Percentiles rank a stretch among this genome's conserved stretches.
Conservation (phyloP, 2,113 vertebrate genomes). For the Hyperopisus bebe region DNA sequence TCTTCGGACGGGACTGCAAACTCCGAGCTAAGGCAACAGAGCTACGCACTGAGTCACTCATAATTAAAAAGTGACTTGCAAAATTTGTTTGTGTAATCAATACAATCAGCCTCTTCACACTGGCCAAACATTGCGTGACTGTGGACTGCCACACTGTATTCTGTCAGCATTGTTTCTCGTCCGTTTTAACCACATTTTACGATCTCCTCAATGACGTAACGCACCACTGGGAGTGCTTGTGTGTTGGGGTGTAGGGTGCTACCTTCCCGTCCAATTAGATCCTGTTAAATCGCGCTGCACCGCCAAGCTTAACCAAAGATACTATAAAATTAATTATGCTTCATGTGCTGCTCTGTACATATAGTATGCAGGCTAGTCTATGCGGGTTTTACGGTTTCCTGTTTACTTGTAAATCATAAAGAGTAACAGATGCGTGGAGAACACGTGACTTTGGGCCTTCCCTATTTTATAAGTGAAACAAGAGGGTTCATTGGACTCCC, state of each 20-base stretch:
- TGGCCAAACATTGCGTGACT: not conserved
- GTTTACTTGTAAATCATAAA: conserved; percentile 2
- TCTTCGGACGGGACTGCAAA: no score
- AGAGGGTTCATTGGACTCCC: not conserved
- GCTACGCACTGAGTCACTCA: no score
- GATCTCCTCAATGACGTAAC: not conserved
- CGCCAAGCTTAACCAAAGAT: not conserved
- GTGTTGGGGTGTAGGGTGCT: not conserved
- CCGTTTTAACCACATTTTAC: not conserved
- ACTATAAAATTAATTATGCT: not conserved
- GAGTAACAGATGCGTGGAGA: not conserved
- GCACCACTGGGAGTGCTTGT: not conserved
- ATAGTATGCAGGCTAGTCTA: not conserved
- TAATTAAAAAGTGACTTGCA: not conserved
- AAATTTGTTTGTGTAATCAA: not conserved
- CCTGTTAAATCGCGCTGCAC: not conserved
- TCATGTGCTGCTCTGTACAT: not conserved
- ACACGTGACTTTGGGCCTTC: not conserved
- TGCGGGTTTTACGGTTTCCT: not conserved
- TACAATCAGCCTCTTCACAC: not conserved
- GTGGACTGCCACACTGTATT: not conserved
- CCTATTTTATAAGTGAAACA: not conserved
- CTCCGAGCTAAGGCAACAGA: no score
- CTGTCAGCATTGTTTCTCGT: not conserved
- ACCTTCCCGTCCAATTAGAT: not conserved